Evolutionary conservation across 2,113 vertebrate species (phyloP).

Genomic region (Anseranas semipalmata): DNA sequence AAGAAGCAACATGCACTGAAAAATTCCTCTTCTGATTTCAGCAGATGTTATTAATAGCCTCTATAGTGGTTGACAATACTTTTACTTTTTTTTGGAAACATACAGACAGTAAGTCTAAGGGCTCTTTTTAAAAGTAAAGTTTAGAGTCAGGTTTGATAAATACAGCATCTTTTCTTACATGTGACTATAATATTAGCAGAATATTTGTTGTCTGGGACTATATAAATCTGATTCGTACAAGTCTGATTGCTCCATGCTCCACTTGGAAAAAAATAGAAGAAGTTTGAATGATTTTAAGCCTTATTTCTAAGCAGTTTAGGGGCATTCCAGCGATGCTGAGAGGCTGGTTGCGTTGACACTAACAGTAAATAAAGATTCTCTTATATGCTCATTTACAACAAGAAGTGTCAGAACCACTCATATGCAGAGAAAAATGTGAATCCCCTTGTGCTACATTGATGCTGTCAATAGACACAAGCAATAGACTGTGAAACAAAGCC

Average conservation of each 20-base stretch:
- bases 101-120: neutral
- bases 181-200: neutral
- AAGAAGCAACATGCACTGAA: neutral
- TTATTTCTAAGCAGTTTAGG: neutral
- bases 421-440: neutral
- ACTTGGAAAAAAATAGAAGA: neutral
- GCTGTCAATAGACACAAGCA: neutral
- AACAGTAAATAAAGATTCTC: constrained; percentile 37
- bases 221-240: neutral
- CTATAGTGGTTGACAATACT: neutral
- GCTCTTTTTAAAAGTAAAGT: neutral
- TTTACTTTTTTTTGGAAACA: neutral
- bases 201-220: neutral
- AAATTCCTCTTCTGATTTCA: neutral
- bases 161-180: neutral
- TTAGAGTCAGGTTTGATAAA: neutral
- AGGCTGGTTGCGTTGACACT: neutral
- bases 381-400: constrained; percentile 7
- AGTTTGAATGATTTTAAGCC: constrained; percentile 1
- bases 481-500: neutral
- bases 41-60: neutral
- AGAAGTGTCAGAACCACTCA: neutral
- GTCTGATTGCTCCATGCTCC: neutral
- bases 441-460: neutral
- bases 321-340: neutral